Evolutionary conservation across 2,797 vertebrate genomes (phyloP).

Genomic region (Fundulus diaphanus): DNA sequence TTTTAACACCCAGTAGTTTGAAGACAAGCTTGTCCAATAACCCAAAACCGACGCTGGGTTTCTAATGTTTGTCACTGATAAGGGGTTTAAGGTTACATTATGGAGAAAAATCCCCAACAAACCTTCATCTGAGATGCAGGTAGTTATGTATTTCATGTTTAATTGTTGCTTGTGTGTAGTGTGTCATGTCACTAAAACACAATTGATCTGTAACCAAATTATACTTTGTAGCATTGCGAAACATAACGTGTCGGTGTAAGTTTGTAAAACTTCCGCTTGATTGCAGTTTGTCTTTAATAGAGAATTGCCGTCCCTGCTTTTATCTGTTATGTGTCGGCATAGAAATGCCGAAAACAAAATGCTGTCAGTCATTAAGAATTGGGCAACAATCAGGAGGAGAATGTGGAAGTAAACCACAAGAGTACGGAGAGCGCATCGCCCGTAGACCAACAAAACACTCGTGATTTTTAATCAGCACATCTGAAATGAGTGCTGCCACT

Average conservation of each 20-base stretch:
- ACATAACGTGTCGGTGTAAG: background rate
- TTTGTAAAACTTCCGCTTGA: background rate
- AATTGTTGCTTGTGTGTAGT: background rate
- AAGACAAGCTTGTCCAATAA: background rate
- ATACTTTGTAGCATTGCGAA: background rate
- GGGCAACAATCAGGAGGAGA: background rate
- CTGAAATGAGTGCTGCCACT: background rate
- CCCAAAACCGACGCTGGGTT: background rate
- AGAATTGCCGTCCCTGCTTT: background rate
- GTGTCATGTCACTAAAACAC: background rate
- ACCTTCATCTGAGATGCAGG: background rate
- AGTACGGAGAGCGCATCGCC: background rate
- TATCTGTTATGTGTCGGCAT: background rate
- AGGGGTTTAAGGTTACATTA: background rate
- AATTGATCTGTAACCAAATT: background rate
- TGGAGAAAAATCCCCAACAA: background rate
- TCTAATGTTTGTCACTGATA: background rate
- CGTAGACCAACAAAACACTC: background rate
- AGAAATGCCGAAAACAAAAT: background rate
- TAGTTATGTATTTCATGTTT: background rate
- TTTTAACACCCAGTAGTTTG: background rate
- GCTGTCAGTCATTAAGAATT: background rate
- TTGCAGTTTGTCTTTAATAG: background rate
- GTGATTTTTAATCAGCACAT: background rate
- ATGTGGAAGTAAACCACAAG: background rate